Percentiles rank a stretch among this genome's conserved stretches.
Conservation (phyloP, 2,113 vertebrate genomes). For the Arothron firmamentum region DNA sequence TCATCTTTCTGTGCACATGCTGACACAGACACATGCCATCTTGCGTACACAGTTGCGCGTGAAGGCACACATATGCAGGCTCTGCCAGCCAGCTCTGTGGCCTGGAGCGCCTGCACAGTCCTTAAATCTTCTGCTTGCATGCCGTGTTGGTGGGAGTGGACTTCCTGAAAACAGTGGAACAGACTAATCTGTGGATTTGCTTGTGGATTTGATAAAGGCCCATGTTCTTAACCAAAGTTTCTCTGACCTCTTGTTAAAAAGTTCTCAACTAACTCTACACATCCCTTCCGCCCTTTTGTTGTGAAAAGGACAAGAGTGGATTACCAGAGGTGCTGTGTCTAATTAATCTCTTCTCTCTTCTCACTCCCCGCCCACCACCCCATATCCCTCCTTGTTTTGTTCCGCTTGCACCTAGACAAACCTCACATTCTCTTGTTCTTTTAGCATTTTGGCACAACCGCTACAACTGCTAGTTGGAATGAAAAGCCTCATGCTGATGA, state of each 20-base stretch:
- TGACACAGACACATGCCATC: slow-evolving; percentile 24
- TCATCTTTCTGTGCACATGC: slow-evolving; percentile 38
- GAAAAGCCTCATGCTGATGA: slow-evolving; percentile 57
- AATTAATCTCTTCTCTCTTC: slow-evolving; percentile 68
- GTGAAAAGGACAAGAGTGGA: slow-evolving; percentile 61
- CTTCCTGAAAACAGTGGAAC: slow-evolving; percentile 72
- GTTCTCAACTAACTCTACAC: slow-evolving; percentile 51
- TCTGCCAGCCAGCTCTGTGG: slow-evolving; percentile 51
- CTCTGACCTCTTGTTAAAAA: slow-evolving; percentile 71
- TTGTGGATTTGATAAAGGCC: slow-evolving; percentile 67
- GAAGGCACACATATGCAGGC: slow-evolving; percentile 13
- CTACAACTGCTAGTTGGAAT: slow-evolving; percentile 23
- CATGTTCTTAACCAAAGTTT: slow-evolving; percentile 63
- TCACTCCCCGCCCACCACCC: slow-evolving; percentile 14
- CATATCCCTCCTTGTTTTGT: slow-evolving; percentile 25
- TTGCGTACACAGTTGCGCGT: slow-evolving; percentile 23
- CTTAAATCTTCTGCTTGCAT: slow-evolving; percentile 56
- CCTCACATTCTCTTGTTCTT: slow-evolving; percentile 39
- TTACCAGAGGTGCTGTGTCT: slow-evolving; percentile 65
- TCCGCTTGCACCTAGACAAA: slow-evolving; percentile 39
- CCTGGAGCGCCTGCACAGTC: slow-evolving; percentile 54
- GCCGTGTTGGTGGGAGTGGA: slow-evolving; percentile 60
- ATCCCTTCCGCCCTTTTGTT: slow-evolving; percentile 45
- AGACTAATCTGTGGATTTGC: slow-evolving; percentile 72
- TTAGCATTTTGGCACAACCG: slow-evolving; percentile 34